A percentile compares a stretch with the other conserved stretches of the same genome.
Evolutionary conservation across 1,140 invertebrate genomes (phyloP).

Genomic region (Hesperophylax magnus): DNA sequence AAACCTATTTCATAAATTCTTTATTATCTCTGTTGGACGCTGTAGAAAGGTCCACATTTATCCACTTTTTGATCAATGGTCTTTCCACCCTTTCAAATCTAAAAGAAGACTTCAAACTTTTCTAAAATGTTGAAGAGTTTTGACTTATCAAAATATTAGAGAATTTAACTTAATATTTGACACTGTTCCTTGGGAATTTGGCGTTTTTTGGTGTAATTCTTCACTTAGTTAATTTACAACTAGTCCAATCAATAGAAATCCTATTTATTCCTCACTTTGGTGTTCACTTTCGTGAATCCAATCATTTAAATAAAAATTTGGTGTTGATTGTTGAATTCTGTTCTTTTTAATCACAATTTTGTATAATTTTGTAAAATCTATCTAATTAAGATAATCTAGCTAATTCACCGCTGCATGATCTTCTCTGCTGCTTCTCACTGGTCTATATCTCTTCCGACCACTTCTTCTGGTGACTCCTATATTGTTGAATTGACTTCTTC

Average conservation of each 20-base stretch:
- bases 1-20: neutral
- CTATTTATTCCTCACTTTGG: neutral
- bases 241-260: conserved; percentile 7
- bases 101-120: neutral
- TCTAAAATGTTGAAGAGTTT: neutral
- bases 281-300: conserved; percentile 11
- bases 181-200: conserved; percentile 38
- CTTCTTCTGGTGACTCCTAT: neutral
- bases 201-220: conserved; percentile 32
- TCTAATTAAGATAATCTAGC: neutral
- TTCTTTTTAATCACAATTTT: neutral
- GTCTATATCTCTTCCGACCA: neutral
- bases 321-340: neutral
- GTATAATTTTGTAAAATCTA: neutral
- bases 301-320: conserved; percentile 34
- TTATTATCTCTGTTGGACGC: neutral
- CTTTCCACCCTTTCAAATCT: neutral
- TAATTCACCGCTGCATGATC: neutral
- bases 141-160: neutral
- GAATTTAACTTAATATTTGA: conserved; percentile 1
- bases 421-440: neutral
- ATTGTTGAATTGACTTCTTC: conserved; percentile 48
- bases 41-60: neutral
- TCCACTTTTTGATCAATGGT: neutral
- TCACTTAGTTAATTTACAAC: conserved; percentile 20